phyloP scores from a whole-genome alignment of 1,140 invertebrate species.

The Rhyacophila brunnea region DNA sequence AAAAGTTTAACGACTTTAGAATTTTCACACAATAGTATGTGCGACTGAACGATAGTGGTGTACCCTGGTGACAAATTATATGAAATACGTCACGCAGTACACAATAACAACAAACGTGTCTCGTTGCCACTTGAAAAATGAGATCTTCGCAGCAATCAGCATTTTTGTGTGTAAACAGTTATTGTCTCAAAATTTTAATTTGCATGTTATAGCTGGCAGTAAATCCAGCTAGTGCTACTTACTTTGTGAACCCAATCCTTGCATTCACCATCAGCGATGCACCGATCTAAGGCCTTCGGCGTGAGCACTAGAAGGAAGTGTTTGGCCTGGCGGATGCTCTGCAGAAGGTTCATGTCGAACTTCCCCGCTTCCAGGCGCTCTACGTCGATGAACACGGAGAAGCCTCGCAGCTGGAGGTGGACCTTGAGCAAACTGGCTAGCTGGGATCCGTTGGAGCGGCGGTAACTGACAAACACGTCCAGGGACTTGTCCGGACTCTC shows the following conservation, averaged over 20 bases:
- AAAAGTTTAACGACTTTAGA: too few species aligned
- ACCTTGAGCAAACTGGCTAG: slow-evolving; percentile 91
- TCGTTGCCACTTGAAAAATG: too few species aligned
- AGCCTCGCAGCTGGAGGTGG: slow-evolving; percentile 91
- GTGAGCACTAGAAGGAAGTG: slow-evolving; percentile 96
- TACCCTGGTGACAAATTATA: too few species aligned
- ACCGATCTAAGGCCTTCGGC: slow-evolving; percentile 90
- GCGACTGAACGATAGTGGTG: too few species aligned
- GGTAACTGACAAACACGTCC: slow-evolving; percentile 98
- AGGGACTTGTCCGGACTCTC: slow-evolving; percentile 82
- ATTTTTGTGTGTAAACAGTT: too few species aligned
- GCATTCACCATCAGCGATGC: slow-evolving; percentile 86
- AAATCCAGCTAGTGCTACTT: too few species aligned
- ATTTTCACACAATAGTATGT: too few species aligned
- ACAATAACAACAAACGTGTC: too few species aligned
- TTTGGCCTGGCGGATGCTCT: slow-evolving; percentile 94
- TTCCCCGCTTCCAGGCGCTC: slow-evolving; percentile 95
- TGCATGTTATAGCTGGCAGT: too few species aligned
- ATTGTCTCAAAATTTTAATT: too few species aligned
- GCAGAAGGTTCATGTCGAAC: slow-evolving; percentile 96
- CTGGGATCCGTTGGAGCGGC: slow-evolving; percentile 96
- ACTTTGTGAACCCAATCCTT: slow-evolving; percentile 99
- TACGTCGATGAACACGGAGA: slow-evolving; percentile 94
- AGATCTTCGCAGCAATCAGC: too few species aligned
- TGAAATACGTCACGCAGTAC: too few species aligned